Base-by-base conservation (phyloP, 2,888 invertebrate species). In the Caenorhabditis imperialis region DNA sequence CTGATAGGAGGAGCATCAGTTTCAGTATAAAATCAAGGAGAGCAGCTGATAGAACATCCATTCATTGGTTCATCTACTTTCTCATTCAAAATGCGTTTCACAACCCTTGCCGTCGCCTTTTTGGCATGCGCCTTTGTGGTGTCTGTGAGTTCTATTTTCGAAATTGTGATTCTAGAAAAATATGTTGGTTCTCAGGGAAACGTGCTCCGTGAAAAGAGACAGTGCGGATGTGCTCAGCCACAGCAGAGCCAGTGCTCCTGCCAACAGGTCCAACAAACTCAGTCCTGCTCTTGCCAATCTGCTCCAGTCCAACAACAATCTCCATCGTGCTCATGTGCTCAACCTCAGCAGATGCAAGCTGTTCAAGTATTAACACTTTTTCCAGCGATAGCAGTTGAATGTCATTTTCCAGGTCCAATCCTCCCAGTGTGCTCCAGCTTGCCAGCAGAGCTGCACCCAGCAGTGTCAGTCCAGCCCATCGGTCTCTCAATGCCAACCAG, bases 191-290 rank as follows among this genome's bases (percentile, higher is more conserved):
- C 65, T 53, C 37, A 65, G 72, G 54, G 53, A 35, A 72, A 60
- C 35, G 72, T 72, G 14, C 50, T n/a, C n/a, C n/a, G n/a, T n/a
- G n/a, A n/a, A n/a, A n/a, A n/a, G n/a, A n/a, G n/a, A n/a, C n/a
- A n/a, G n/a, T n/a, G n/a, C n/a, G n/a, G n/a, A n/a, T n/a, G n/a
- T n/a, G n/a, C n/a, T n/a, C n/a, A n/a, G n/a, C n/a, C n/a, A n/a
- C n/a, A n/a, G n/a, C n/a, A n/a, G n/a, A n/a, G n/a, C n/a, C n/a
- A n/a, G n/a, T n/a, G 75, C 60, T 70, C 70, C 4, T 75, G 75
- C 51, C 71, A 70, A 45, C 70, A 74, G 38, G 72, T 72, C 45
- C 73, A 74, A 67, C 61, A 65, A 18, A 62, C 73, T n/a, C 60
- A 65, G 37, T 61, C 67, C 10, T 74, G 73, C 50, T 65, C 73